Conservation (phyloP, 2,113 vertebrate genomes). For the Chauna torquata region DNA sequence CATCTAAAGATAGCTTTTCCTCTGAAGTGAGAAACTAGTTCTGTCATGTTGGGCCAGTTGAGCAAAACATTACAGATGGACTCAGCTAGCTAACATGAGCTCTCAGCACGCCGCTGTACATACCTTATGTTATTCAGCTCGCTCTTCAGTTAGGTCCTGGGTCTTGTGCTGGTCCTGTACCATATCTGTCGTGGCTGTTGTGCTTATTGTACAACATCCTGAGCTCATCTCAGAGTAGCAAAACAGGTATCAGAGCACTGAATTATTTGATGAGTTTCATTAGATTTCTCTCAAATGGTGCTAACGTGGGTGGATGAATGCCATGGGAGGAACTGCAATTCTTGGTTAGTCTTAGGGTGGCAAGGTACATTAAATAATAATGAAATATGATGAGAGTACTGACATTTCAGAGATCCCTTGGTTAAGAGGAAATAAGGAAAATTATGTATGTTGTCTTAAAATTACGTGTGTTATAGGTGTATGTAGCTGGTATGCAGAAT, state of each 20-base stretch:
- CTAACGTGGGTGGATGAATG: rapidly evolving
- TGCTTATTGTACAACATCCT: neutral
- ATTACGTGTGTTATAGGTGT: rapidly evolving
- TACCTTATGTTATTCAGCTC: neutral
- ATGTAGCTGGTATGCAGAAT: neutral
- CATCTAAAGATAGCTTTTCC: neutral
- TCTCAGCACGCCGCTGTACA: rapidly evolving
- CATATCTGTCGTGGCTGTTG: neutral
- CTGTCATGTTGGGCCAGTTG: neutral
- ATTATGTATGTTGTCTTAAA: neutral
- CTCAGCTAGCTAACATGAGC: neutral
- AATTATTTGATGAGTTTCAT: neutral
- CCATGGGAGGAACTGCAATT: neutral
- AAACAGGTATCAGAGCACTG: neutral
- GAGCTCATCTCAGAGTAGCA: neutral
- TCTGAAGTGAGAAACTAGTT: neutral
- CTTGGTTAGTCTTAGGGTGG: neutral
- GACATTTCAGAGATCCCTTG: neutral
- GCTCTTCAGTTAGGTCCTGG: neutral
- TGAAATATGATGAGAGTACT: neutral
- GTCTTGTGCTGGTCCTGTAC: neutral
- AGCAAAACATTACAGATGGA: neutral
- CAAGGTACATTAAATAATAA: neutral
- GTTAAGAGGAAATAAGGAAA: neutral
- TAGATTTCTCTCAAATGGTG: neutral